These are phyloP conservation scores for Motacilla alba DNA, from an alignment of 2,113 vertebrate species.

Conservation along the genomic window DNA sequence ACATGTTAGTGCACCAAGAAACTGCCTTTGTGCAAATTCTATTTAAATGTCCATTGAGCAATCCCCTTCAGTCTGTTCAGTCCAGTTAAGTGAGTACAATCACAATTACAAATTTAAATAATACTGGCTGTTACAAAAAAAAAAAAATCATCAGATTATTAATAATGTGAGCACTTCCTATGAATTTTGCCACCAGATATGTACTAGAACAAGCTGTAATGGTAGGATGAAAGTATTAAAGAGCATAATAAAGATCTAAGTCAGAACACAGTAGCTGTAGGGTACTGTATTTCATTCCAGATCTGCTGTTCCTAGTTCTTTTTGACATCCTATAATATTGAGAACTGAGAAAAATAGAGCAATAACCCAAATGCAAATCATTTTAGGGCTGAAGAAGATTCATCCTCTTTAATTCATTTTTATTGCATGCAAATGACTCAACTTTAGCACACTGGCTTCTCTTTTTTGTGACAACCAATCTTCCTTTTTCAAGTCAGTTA, in stretches of 20 bases:
- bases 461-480: slow-evolving; percentile 67
- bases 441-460: slow-evolving; percentile 48
- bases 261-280: neutral
- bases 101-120: neutral
- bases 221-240: neutral
- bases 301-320: neutral
- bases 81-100: neutral
- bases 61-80: neutral
- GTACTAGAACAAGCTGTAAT: neutral
- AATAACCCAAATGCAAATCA: slow-evolving; percentile 60
- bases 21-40: neutral
- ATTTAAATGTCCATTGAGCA: neutral
- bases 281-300: neutral
- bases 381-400: slow-evolving; percentile 26
- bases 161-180: neutral
- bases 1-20: neutral
- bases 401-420: slow-evolving; percentile 60
- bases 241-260: neutral
- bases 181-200: neutral
- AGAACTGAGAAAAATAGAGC: slow-evolving; percentile 17
- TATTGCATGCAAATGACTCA: slow-evolving; percentile 56
- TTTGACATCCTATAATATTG: neutral
- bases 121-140: neutral
- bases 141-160: neutral
- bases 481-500: slow-evolving; percentile 59